These are phyloP conservation scores for Psittacara wagleri DNA, from an alignment of 2,113 vertebrate species.

Conservation along the genomic window DNA sequence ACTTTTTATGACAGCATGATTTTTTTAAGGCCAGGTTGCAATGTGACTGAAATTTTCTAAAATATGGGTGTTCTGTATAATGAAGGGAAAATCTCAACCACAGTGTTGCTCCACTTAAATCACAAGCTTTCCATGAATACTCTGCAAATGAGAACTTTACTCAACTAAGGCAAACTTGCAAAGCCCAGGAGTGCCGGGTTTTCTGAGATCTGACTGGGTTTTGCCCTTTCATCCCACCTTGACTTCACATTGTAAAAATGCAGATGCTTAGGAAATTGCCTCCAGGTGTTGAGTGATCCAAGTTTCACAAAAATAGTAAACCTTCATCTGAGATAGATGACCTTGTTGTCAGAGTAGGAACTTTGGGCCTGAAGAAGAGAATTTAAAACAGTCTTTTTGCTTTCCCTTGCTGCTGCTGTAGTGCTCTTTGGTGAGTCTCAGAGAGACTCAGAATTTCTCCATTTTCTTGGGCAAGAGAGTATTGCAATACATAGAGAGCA, in stretches of 20 bases:
- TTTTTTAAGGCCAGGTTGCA: background rate
- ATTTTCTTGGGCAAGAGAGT: background rate
- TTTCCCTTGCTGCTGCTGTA: background rate
- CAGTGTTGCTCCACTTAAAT: background rate
- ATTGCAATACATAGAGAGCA: background rate
- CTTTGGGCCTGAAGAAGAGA: background rate
- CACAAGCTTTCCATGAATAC: background rate
- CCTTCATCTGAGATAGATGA: constrained; percentile 25
- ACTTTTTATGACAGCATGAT: background rate
- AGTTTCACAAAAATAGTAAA: constrained; percentile 56
- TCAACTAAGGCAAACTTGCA: background rate
- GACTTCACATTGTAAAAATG: constrained; percentile 52
- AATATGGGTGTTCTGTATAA: background rate
- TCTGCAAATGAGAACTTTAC: background rate
- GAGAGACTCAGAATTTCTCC: background rate
- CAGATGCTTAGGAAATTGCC: constrained; percentile 64
- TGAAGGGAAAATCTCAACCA: background rate
- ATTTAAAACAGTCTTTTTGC: background rate
- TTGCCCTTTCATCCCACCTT: constrained; percentile 52
- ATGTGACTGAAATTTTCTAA: background rate
- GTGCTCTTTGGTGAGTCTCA: background rate
- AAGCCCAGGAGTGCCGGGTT: background rate
- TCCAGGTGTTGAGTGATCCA: constrained; percentile 45
- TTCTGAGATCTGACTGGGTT: background rate
- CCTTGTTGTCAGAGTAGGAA: constrained; percentile 4